Base-by-base conservation (phyloP, 2,797 vertebrate species). In the Oreonectes daqikongensis region DNA sequence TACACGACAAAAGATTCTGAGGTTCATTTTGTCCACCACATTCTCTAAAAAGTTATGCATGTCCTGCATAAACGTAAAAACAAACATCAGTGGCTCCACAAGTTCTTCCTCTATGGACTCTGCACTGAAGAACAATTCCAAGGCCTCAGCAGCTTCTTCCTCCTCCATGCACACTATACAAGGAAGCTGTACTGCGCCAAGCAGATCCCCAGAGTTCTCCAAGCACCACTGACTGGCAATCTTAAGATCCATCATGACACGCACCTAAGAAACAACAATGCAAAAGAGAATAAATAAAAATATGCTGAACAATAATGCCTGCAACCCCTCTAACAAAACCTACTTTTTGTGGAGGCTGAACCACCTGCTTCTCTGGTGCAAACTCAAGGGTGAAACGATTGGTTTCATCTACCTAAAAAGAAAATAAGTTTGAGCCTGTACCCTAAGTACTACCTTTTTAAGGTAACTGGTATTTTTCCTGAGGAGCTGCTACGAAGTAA, bases 321-420 rank as follows among this genome's bases (percentile, higher is more conserved):
- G 14, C 38, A 24, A 26, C 1, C n/a, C 12, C 61, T 65, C 61
- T 9, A 44, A 65, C 14, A 65, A 65, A 2, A 44, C 63, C 38
- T 65, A 44, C 38, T 11, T 46, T 66, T 46, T 0, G 24, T 67
- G 17, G 17, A 28, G 64, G n/a, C 46, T 50, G 46, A 50, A 50
- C 24, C 4, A 48, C 42, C 17, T 11, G 40, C 42, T 30, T 48
- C 9, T 66, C 24, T 1, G 8, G 15, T 66, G 40, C 64, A 66
- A 11, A 11, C 17, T 46, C 1, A 18, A 5, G 15, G 42, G 15
- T 46, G 9, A 66, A 65, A 65, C 3, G 3, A 11, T 46, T 30
- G 0, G 8, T 66, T 66, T 46, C 64, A 66, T 28, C 64, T n/a
- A 5, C 64, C 42, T 46, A 44, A n/a, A 26, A 66, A 66, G 10